Evolutionary conservation across 2,797 vertebrate species (phyloP).

Genomic region (Phrynocephalus vlangalii): DNA sequence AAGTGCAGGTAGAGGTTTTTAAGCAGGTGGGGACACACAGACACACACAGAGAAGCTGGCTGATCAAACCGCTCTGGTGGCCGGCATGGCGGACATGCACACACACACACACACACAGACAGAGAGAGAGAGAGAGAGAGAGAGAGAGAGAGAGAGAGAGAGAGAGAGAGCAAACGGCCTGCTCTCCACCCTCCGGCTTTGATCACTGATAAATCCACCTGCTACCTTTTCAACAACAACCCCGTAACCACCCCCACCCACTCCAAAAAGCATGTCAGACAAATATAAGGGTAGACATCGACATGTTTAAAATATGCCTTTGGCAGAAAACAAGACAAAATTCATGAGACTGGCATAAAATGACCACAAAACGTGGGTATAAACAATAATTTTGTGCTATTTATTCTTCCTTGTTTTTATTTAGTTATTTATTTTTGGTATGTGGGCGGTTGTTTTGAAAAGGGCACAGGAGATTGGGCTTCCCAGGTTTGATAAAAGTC

Average conservation of each 20-base stretch:
- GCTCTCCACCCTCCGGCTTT: neutral
- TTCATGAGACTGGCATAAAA: neutral
- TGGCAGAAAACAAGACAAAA: neutral
- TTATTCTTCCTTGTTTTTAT: neutral
- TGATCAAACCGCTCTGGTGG: slow-evolving; percentile 30
- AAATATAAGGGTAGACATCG: slow-evolving; percentile 15
- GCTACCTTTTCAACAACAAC: neutral
- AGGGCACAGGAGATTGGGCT: neutral
- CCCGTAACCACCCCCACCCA: accelerated
- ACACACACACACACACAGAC: too few species aligned
- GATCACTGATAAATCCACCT: neutral
- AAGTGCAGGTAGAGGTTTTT: slow-evolving; percentile 66
- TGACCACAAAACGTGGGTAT: neutral
- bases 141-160: too few species aligned
- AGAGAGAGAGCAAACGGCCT: too few species aligned
- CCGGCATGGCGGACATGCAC: too few species aligned
- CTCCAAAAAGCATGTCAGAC: neutral
- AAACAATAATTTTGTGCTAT: neutral
- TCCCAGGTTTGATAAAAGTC: neutral
- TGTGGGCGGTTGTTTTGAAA: neutral
- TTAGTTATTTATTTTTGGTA: neutral
- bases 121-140: too few species aligned
- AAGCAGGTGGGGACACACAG: slow-evolving; percentile 33
- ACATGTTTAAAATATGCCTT: neutral
- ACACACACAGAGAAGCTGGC: slow-evolving; percentile 43